A percentile compares a stretch with the other conserved stretches of the same genome.
phyloP scores from a whole-genome alignment of 2,113 vertebrate species.

The Paratilapia polleni region DNA sequence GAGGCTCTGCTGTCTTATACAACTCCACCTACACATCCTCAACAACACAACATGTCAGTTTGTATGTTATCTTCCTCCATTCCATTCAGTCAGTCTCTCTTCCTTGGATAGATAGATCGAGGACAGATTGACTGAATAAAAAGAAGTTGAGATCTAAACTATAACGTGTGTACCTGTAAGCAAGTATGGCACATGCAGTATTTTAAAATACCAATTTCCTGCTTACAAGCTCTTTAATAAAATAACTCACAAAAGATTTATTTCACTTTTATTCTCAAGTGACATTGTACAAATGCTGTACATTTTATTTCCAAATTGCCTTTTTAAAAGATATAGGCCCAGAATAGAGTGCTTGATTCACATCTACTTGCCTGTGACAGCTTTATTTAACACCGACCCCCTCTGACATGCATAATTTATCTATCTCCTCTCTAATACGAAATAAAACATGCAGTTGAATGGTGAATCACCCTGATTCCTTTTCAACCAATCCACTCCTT shows the following conservation, averaged over 20 bases:
- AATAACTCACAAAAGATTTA: neutral
- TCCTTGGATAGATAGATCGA: neutral
- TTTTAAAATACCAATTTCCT: neutral
- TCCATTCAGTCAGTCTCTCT: neutral
- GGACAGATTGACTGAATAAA: neutral
- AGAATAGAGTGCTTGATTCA: neutral
- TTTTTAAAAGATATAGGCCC: neutral
- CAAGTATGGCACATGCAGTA: neutral
- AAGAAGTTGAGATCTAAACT: neutral
- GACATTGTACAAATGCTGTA: neutral
- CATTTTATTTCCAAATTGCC: neutral
- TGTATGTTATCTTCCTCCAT: neutral
- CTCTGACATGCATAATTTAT: constrained; percentile 42
- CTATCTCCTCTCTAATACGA: constrained; percentile 36
- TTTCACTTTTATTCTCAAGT: neutral
- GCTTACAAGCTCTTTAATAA: neutral
- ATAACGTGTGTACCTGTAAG: neutral
- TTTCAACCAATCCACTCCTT: constrained; percentile 53
- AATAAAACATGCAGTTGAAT: constrained; percentile 24
- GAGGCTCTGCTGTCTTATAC: constrained; percentile 16
- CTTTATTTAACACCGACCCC: constrained; percentile 6
- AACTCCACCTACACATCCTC: constrained; percentile 20
- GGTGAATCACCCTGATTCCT: constrained; percentile 69
- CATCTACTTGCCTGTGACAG: neutral
- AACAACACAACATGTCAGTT: constrained; percentile 6